Evolutionary conservation across 2,113 vertebrate species (phyloP), one percentile per base, ranked within the genome.

Genomic region (Cynopterus brachyotis): DNA sequence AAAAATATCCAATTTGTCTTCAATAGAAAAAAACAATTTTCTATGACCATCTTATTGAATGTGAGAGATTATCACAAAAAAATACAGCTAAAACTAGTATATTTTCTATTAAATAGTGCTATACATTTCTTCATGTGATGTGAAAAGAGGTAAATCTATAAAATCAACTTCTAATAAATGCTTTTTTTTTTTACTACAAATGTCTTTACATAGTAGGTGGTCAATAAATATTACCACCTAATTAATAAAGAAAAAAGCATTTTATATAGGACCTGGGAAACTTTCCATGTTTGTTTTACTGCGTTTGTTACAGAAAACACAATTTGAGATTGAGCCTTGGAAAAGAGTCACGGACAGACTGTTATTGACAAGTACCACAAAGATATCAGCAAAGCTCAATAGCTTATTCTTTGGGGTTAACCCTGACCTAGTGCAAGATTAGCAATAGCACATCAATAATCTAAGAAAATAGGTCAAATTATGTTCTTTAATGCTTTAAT

Each of bases 341-440:
- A 96, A 81, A 47, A 90, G 57, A 94, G 32, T 32, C 76, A 93
- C 40, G 86, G 81, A 26, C 73, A 88, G 72, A 84, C 19, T 85
- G 24, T 55, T 97, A 97, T 94, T 94, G 94, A 96, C 81, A 89
- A 88, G 70, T 59, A 86, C 45, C 53, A 87, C 64, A 80, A 97
- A 89, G 93, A 96, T 96, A 95, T 96, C 92, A 92, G 62, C n/a
- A 82, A 83, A 96, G 89, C 93, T 97, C 97, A 92, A 78, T 87
- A 96, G 15, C 35, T 97, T 97, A 94, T 97, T 97, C 96, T 97
- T 95, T 92, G 93, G 95, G 26, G 95, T 97, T 97, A 97, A 96
- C 95, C 82, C 96, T 96, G 98, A 97, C 79, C 95, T 96, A 89
- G 19, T 84, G 20, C 20, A 57, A 88, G 83, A 96, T 97, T 97